These are phyloP conservation scores for Antheraea assamensis DNA, from an alignment of 2,888 invertebrate genomes.

Conservation along the genomic window DNA sequence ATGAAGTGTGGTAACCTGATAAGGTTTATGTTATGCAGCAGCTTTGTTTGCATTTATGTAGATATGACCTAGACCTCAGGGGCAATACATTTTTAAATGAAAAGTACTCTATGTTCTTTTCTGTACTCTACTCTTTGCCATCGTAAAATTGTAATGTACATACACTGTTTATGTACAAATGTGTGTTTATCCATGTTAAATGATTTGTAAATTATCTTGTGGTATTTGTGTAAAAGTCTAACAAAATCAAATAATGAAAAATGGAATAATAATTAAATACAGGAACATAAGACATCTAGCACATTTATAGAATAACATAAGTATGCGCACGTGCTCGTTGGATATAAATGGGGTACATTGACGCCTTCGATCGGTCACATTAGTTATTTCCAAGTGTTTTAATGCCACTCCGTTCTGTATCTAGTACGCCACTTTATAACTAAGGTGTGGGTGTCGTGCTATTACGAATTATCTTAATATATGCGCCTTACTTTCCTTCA, in stretches of 20 bases:
- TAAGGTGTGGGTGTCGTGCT: constrained; percentile 48
- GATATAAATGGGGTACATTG: constrained; percentile 67
- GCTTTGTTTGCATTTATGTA: no score
- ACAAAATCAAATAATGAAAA: background rate
- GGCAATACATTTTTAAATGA: no score
- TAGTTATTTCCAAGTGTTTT: constrained; percentile 57
- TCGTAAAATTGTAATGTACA: no score
- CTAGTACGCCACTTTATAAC: constrained; percentile 39
- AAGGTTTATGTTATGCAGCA: no score
- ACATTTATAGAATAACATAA: constrained; percentile 11
- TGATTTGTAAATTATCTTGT: background rate
- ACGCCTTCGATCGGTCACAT: constrained; percentile 55
- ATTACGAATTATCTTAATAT: constrained; percentile 36
- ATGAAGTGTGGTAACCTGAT: no score
- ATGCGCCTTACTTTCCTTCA: constrained; percentile 25
- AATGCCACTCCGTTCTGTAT: constrained; percentile 40
- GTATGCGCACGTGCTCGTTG: constrained; percentile 59
- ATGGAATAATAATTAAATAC: background rate
- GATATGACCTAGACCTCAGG: no score
- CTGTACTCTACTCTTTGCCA: no score
- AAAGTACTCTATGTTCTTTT: no score
- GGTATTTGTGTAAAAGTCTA: background rate
- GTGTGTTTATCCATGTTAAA: background rate
- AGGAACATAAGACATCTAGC: background rate
- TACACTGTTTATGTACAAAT: no score